Conservation (phyloP, 2,113 vertebrate species). For the Oncorhynchus keta region DNA sequence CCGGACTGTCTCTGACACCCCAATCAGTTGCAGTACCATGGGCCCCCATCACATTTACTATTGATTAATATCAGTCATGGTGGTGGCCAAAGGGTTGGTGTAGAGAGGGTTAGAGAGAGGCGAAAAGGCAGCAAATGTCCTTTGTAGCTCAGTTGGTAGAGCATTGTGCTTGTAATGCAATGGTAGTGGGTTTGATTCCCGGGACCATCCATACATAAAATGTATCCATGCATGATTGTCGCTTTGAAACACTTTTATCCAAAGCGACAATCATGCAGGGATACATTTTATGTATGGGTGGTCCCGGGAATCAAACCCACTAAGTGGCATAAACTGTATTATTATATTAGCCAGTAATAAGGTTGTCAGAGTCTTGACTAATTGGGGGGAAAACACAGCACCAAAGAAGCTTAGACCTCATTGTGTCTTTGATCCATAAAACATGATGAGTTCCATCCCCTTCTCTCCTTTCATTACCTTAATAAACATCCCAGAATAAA, state of each 20-base stretch:
- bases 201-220: too few relatives aligned
- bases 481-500: conserved; percentile 36
- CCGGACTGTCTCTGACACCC: conserved; percentile 12
- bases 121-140: too few relatives aligned
- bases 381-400: conserved; percentile 38
- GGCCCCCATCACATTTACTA: conserved; percentile 13
- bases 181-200: too few relatives aligned
- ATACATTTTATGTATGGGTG: too few relatives aligned
- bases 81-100: background rate
- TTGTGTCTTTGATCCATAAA: conserved; percentile 63
- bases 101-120: too few relatives aligned
- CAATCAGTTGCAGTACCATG: conserved; percentile 14
- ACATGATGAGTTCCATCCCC: conserved; percentile 46
- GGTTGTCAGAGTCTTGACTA: conserved; percentile 38
- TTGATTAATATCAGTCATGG: conserved; percentile 19
- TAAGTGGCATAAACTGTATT: too few relatives aligned
- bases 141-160: too few relatives aligned
- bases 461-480: conserved; percentile 48
- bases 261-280: too few relatives aligned
- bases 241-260: too few relatives aligned
- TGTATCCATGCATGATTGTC: too few relatives aligned
- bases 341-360: background rate
- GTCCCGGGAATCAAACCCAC: too few relatives aligned
- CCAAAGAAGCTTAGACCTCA: conserved; percentile 36
- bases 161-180: too few relatives aligned